A percentile compares a stretch with the other conserved stretches of the same genome.
phyloP scores from a whole-genome alignment of 1,140 invertebrate species.

The Leptinotarsa texana region DNA sequence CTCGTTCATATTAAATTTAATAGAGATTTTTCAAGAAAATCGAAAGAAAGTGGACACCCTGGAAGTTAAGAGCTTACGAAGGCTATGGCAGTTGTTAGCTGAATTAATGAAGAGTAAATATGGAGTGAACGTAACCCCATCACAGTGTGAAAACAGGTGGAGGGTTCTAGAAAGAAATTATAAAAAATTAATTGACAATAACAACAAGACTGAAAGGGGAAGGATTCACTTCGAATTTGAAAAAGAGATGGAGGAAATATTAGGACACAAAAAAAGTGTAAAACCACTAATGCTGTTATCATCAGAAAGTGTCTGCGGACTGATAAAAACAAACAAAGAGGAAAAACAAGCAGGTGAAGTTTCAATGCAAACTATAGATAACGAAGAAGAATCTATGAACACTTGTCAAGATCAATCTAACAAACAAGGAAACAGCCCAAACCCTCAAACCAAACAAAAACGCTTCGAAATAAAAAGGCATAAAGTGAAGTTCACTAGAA shows the following conservation, averaged over 20 bases:
- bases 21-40: not conserved
- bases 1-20: not conserved
- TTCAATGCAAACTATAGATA: too few relatives aligned
- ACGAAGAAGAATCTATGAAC: too few relatives aligned
- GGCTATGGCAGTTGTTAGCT: not conserved
- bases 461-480: not conserved
- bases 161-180: conserved; percentile 21
- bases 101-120: not conserved
- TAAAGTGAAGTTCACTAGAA: not conserved
- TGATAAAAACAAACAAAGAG: too few relatives aligned
- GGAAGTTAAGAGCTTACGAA: not conserved
- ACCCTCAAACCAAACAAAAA: too few relatives aligned
- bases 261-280: too few relatives aligned
- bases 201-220: conserved; percentile 22
- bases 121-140: not conserved
- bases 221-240: conserved; percentile 23
- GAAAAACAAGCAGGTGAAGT: too few relatives aligned
- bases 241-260: conserved; percentile 1
- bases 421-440: too few relatives aligned
- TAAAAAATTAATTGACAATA: conserved; percentile 19
- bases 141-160: conserved; percentile 26
- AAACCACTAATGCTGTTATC: too few relatives aligned
- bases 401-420: too few relatives aligned
- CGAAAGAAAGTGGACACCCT: not conserved
- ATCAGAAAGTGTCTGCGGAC: too few relatives aligned